These are phyloP conservation scores for Parapsyche elsis DNA, from an alignment of 1,140 invertebrate genomes.

Conservation along the genomic window DNA sequence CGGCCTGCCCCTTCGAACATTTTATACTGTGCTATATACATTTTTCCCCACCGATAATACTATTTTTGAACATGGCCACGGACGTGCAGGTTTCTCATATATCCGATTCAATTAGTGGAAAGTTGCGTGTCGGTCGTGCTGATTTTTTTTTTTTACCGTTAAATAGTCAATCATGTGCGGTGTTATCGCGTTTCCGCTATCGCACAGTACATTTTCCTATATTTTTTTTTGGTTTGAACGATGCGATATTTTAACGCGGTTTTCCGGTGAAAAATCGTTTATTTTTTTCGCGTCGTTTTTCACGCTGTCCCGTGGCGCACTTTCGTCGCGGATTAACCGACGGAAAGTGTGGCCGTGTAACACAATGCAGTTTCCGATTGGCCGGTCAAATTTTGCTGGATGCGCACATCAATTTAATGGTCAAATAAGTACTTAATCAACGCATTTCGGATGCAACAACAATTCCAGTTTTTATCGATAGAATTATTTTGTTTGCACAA, in stretches of 20 bases:
- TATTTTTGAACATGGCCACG: too few species aligned
- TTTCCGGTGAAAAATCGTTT: conserved; percentile 15
- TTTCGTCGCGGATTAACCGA: conserved; percentile 7
- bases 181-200: background rate
- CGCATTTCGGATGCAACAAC: conserved; percentile 3
- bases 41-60: background rate
- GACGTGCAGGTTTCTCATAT: too few species aligned
- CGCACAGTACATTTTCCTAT: background rate
- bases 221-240: background rate
- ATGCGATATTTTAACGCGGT: conserved; percentile 4
- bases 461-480: background rate
- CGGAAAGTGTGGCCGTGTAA: background rate
- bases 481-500: conserved; percentile 9
- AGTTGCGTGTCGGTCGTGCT: background rate
- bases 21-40: background rate
- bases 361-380: conserved; percentile 39
- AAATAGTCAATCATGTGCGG: conserved; percentile 7
- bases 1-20: background rate
- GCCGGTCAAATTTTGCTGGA: conserved; percentile 30
- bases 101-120: too few species aligned
- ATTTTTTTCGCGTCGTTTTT: conserved; percentile 11
- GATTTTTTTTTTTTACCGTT: background rate
- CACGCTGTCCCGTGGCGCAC: background rate
- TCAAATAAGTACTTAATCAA: conserved; percentile 43
- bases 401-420: conserved; percentile 38